A percentile compares a stretch with the other conserved stretches of the same genome.
These are phyloP conservation scores for Callipepla californica DNA, from an alignment of 2,113 vertebrate species.

Conservation along the genomic window DNA sequence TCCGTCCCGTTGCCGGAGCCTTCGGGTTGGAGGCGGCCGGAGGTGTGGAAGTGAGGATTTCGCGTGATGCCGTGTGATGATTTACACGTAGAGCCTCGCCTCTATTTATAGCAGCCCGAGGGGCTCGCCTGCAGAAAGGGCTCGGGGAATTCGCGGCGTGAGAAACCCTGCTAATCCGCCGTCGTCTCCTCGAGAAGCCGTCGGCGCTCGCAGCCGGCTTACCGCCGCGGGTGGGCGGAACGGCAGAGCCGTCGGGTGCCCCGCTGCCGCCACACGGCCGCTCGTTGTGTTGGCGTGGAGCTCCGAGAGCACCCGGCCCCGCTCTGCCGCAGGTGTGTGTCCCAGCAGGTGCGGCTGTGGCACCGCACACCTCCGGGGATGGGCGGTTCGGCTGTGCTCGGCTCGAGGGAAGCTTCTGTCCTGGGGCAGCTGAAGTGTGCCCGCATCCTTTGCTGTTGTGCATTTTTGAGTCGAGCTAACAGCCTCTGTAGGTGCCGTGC, in stretches of 20 bases:
- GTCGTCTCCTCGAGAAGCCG: neutral
- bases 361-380: too few species aligned
- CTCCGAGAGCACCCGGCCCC: too few species aligned
- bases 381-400: accelerated
- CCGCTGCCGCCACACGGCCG: neutral
- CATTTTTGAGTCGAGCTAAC: neutral
- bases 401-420: neutral
- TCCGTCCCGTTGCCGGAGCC: neutral
- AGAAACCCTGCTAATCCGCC: neutral
- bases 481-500: neutral
- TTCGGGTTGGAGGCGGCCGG: accelerated
- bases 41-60: neutral
- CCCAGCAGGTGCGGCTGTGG: neutral
- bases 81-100: neutral
- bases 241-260: too few species aligned
- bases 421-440: neutral
- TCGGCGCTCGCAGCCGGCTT: neutral
- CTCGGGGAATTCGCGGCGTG: accelerated
- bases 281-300: too few species aligned
- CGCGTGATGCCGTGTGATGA: accelerated
- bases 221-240: too few species aligned
- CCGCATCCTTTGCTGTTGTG: neutral
- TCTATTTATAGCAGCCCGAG: neutral
- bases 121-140: neutral
- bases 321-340: too few species aligned